Evolutionary conservation across 2,113 vertebrate species (phyloP).

Genomic region (Corythaixoides concolor): DNA sequence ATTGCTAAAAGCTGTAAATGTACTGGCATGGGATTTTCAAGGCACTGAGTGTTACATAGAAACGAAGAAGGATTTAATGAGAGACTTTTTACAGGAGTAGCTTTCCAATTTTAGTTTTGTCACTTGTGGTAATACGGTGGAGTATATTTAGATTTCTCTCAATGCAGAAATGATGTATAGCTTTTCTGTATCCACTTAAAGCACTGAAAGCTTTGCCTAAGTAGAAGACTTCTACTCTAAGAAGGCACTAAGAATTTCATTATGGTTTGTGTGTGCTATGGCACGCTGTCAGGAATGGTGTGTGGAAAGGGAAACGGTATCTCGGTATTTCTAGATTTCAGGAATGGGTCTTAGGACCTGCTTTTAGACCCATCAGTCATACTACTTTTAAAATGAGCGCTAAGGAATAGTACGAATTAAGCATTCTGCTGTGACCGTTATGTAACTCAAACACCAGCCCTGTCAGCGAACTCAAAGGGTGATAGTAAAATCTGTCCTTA

Average conservation of each 20-base stretch:
- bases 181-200: constrained; percentile 46
- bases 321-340: not conserved
- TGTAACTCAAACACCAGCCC: constrained; percentile 49
- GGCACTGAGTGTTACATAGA: not conserved
- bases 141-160: constrained; percentile 59
- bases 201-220: constrained; percentile 9
- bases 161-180: constrained; percentile 41
- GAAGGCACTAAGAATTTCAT: constrained; percentile 27
- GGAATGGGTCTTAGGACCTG: not conserved
- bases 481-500: not conserved
- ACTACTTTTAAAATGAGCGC: constrained; percentile 1
- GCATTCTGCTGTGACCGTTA: constrained; percentile 43
- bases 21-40: constrained; percentile 66
- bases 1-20: constrained; percentile 73
- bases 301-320: not conserved
- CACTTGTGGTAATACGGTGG: constrained; percentile 33
- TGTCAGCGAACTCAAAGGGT: not conserved
- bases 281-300: not conserved
- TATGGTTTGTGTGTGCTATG: not conserved
- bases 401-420: constrained; percentile 41
- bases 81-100: constrained; percentile 56
- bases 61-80: constrained; percentile 61
- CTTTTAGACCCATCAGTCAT: not conserved
- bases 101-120: constrained; percentile 62
- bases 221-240: constrained; percentile 16